phyloP scores from a whole-genome alignment of 2,888 invertebrate genomes.

The Nomada ruficornis region DNA sequence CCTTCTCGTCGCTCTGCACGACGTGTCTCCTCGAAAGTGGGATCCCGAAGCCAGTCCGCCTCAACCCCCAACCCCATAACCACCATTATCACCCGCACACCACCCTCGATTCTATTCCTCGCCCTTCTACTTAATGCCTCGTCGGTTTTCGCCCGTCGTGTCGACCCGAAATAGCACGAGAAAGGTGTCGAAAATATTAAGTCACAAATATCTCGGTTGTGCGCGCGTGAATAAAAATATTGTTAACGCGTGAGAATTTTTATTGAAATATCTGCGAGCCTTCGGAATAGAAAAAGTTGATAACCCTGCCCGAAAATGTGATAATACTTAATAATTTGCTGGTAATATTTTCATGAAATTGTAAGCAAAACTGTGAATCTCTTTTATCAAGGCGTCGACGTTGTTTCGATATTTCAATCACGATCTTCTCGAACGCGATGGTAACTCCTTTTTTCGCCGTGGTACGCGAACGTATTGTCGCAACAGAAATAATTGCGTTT shows the following conservation, averaged over 20 bases:
- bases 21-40: slow-evolving; percentile 70
- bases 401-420: neutral
- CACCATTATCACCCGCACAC: slow-evolving; percentile 68
- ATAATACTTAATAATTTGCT: too few relatives aligned
- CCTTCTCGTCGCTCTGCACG: slow-evolving; percentile 72
- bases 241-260: neutral
- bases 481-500: slow-evolving; percentile 79
- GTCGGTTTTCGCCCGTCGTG: slow-evolving; percentile 27
- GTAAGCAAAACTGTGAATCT: neutral
- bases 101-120: slow-evolving; percentile 33
- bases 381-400: neutral
- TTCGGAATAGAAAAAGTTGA: neutral
- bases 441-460: neutral
- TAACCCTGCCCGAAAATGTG: too few relatives aligned
- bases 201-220: slow-evolving; percentile 19
- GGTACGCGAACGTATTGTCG: slow-evolving; percentile 25
- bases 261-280: neutral
- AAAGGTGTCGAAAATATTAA: slow-evolving; percentile 55
- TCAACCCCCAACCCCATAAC: slow-evolving; percentile 51
- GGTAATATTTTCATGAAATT: neutral
- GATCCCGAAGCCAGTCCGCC: slow-evolving; percentile 55
- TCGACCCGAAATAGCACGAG: slow-evolving; percentile 26
- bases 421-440: neutral
- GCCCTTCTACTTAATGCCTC: slow-evolving; percentile 51
- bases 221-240: slow-evolving; percentile 21